Conservation (phyloP, 2,888 invertebrate species). For the Lithophane ornitopus region DNA sequence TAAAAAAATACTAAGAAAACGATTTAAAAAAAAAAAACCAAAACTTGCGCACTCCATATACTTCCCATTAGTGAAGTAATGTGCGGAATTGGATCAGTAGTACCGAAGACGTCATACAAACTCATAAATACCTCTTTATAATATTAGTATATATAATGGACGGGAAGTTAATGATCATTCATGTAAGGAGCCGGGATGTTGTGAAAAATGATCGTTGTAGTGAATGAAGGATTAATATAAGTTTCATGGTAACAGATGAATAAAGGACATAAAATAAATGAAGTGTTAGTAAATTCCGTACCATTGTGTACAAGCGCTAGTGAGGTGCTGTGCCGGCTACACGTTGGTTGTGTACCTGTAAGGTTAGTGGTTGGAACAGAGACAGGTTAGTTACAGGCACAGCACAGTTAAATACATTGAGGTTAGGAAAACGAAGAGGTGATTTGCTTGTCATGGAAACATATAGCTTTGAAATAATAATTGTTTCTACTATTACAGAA, state of each 20-base stretch:
- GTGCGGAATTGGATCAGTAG: not conserved
- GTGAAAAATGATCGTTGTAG: not conserved
- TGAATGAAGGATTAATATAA: not conserved
- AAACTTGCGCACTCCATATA: no score
- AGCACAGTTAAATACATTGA: not conserved
- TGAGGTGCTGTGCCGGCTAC: constrained; percentile 61
- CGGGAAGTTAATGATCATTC: not conserved
- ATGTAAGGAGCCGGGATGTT: no score
- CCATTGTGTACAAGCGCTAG: constrained; percentile 35
- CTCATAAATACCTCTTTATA: not conserved
- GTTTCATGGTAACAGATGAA: not conserved
- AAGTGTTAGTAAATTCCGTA: constrained; percentile 40
- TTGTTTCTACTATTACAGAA: no score
- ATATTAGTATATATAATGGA: not conserved
- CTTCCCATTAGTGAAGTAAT: not conserved
- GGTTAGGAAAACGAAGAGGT: not conserved
- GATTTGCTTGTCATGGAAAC: not conserved
- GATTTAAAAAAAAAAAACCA: no score
- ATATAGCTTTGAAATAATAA: not conserved
- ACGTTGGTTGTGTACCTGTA: constrained; percentile 86
- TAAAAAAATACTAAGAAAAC: no score
- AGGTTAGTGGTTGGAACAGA: constrained; percentile 55
- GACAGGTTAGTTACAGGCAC: not conserved
- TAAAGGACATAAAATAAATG: not conserved
- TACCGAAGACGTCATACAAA: not conserved